Conservation (phyloP, 92 coral and sea anemone species). For the Pocillopora meandrina region DNA sequence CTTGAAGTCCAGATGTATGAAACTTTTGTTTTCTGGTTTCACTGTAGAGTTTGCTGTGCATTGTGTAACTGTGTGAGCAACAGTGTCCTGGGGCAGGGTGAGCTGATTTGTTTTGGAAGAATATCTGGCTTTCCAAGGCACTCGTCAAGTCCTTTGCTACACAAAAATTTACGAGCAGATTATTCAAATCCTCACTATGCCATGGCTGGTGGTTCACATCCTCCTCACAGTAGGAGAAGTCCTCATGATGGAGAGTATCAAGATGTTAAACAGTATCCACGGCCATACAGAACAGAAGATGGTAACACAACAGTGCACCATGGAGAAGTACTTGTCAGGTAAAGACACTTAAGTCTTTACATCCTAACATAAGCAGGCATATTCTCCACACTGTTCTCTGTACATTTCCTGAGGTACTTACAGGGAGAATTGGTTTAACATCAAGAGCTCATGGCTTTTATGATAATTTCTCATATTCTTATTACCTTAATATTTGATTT, state of each 20-base stretch:
- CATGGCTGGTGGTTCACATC: constrained; percentile 8
- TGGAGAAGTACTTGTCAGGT: constrained; percentile 30
- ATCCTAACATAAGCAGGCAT: too few relatives aligned
- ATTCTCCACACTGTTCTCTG: too few relatives aligned
- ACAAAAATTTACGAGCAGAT: constrained; percentile 7
- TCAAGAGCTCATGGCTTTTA: too few relatives aligned
- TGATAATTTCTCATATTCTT: too few relatives aligned
- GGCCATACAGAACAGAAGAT: constrained; percentile 26
- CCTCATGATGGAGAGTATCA: constrained; percentile 14
- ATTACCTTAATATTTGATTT: too few relatives aligned
- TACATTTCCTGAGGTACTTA: too few relatives aligned
- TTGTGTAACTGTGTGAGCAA: constrained; percentile 82
- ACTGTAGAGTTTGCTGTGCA: constrained; percentile 77
- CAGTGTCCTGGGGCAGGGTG: constrained; percentile 90
- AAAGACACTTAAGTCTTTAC: background rate
- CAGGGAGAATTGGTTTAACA: too few relatives aligned
- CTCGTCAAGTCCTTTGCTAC: constrained; percentile 9
- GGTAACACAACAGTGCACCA: constrained; percentile 15
- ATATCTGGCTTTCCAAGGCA: constrained; percentile 39
- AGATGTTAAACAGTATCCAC: background rate
- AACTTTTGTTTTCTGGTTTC: constrained; percentile 14
- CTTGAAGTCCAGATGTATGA: too few relatives aligned
- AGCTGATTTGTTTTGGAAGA: constrained; percentile 83
- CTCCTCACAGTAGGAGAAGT: constrained; percentile 19
- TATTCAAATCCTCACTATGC: constrained; percentile 13